These are phyloP conservation scores for Synanthedon vespiformis DNA, from an alignment of 2,888 invertebrate genomes.

Conservation along the genomic window DNA sequence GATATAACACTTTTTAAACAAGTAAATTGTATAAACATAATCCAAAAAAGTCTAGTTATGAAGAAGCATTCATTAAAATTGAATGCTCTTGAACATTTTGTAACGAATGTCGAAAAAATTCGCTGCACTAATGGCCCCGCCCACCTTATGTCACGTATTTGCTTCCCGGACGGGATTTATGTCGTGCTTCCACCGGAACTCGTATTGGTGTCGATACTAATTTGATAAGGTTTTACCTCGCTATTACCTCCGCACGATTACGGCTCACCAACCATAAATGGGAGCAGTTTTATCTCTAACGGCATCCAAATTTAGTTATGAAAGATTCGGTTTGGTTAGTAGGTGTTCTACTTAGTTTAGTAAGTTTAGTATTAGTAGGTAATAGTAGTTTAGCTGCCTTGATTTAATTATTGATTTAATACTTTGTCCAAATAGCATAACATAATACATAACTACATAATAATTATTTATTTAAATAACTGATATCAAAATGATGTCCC, in stretches of 20 bases:
- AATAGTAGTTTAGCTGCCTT: no score
- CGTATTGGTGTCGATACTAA: slow-evolving; percentile 9
- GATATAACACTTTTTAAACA: not conserved
- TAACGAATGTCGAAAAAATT: not conserved
- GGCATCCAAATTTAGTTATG: not conserved
- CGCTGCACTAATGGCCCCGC: slow-evolving; percentile 3
- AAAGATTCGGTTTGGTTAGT: not conserved
- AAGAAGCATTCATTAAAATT: no score
- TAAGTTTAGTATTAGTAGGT: no score
- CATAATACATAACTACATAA: no score
- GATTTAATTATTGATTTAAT: no score
- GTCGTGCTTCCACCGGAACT: slow-evolving; percentile 13
- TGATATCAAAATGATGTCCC: no score
- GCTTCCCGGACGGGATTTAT: slow-evolving; percentile 20
- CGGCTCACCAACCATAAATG: not conserved
- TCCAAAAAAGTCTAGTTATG: not conserved
- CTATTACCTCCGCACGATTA: not conserved
- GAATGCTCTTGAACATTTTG: no score
- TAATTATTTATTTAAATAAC: no score
- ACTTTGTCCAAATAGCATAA: no score
- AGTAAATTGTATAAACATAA: not conserved
- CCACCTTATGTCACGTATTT: slow-evolving; percentile 18
- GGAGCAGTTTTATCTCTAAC: not conserved
- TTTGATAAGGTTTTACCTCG: slow-evolving; percentile 8
- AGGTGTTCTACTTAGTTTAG: no score